Conservation (phyloP, 1,140 invertebrate species). For the Leptestheria dahalacensis region DNA sequence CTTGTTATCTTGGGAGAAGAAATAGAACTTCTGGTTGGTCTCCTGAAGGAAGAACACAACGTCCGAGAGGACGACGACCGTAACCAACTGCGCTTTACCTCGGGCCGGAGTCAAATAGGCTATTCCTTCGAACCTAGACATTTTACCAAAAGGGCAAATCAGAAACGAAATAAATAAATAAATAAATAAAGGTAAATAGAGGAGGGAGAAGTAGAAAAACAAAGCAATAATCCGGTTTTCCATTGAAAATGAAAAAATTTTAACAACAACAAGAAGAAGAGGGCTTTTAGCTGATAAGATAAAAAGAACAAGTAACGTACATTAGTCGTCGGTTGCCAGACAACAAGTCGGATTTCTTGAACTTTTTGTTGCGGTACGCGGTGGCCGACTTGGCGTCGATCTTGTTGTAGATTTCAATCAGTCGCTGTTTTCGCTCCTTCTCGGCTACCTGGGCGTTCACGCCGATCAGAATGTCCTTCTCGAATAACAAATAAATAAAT, state of each 20-base stretch:
- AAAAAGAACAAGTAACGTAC: slow-evolving; percentile 26
- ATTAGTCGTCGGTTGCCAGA: slow-evolving; percentile 62
- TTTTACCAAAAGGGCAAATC: slow-evolving; percentile 18
- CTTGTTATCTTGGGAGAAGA: slow-evolving; percentile 36
- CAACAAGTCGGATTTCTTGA: slow-evolving; percentile 87
- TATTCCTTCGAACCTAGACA: slow-evolving; percentile 58
- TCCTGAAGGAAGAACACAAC: slow-evolving; percentile 81
- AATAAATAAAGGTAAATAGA: too few relatives aligned
- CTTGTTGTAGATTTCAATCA: slow-evolving; percentile 80
- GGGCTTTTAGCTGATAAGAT: not conserved
- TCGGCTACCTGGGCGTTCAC: slow-evolving; percentile 83
- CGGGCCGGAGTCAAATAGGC: slow-evolving; percentile 68
- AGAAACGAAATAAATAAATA: slow-evolving; percentile 17
- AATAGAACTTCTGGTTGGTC: slow-evolving; percentile 51
- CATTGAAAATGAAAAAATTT: not conserved
- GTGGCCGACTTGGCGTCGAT: slow-evolving; percentile 85
- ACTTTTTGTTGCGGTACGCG: slow-evolving; percentile 63
- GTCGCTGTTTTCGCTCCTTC: slow-evolving; percentile 71
- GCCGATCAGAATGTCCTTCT: slow-evolving; percentile 62
- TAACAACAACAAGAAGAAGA: too few relatives aligned
- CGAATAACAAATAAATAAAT: slow-evolving; percentile 16
- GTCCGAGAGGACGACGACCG: slow-evolving; percentile 78
- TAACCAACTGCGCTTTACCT: slow-evolving; percentile 62
- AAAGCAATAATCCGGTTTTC: slow-evolving; percentile 11
- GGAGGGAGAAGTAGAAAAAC: slow-evolving; percentile 14